Conservation (phyloP, 2,888 invertebrate genomes). For the Heteromurus nitidus region DNA sequence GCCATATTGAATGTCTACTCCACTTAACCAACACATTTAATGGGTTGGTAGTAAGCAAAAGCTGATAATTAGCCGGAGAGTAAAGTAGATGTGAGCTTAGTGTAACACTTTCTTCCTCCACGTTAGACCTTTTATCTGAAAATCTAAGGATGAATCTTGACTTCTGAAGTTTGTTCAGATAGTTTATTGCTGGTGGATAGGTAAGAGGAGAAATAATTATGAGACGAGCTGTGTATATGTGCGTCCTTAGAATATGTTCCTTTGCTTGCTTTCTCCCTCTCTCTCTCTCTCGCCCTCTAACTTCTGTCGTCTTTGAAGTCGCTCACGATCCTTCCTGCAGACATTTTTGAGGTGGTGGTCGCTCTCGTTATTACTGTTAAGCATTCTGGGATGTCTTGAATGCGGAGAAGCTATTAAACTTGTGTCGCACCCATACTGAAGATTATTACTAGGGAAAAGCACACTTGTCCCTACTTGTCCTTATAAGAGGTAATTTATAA, state of each 20-base stretch:
- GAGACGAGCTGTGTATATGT: constrained; percentile 23
- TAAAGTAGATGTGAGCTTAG: neutral
- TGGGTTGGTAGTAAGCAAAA: constrained; percentile 59
- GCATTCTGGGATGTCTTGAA: constrained; percentile 44
- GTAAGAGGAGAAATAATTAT: constrained; percentile 61
- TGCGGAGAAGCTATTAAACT: constrained; percentile 51
- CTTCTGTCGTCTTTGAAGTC: constrained; percentile 4
- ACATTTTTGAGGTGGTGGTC: constrained; percentile 54
- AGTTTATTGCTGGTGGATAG: constrained; percentile 45
- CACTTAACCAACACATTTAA: constrained; percentile 47
- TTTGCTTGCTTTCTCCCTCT: constrained; percentile 10
- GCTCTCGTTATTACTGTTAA: constrained; percentile 50
- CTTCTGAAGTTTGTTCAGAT: constrained; percentile 46
- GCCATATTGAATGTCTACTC: constrained; percentile 21
- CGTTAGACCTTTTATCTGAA: constrained; percentile 47
- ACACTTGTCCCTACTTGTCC: neutral
- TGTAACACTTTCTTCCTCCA: constrained; percentile 8
- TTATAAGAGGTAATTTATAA: constrained; percentile 42
- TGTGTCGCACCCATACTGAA: constrained; percentile 32
- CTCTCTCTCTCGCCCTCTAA: constrained; percentile 8
- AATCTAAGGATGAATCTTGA: constrained; percentile 62
- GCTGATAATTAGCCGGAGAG: constrained; percentile 61
- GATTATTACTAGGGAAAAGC: constrained; percentile 4
- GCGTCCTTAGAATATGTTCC: neutral
- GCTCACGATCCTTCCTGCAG: constrained; percentile 1